These are phyloP conservation scores for Orientallactaga bullata DNA, from an alignment of 2,113 vertebrate genomes.

Conservation along the genomic window DNA sequence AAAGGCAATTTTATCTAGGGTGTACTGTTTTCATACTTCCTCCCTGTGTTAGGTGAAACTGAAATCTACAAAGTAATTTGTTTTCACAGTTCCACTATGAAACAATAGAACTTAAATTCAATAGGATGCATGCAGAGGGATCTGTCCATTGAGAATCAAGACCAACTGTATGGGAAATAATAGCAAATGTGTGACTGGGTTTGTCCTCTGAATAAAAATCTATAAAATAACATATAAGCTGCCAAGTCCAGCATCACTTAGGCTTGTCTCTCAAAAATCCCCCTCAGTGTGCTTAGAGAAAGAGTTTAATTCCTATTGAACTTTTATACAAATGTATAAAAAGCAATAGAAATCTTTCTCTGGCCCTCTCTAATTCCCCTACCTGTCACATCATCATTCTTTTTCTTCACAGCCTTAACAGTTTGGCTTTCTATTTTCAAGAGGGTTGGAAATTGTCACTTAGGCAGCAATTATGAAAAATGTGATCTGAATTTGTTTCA, in stretches of 20 bases:
- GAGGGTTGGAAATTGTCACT: conserved; percentile 37
- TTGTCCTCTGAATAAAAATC: conserved; percentile 80
- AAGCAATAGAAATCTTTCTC: conserved; percentile 60
- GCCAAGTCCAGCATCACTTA: conserved; percentile 73
- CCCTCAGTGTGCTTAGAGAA: conserved; percentile 63
- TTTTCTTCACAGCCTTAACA: background rate
- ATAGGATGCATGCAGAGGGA: conserved; percentile 15
- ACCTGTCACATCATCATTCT: conserved; percentile 46
- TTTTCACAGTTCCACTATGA: background rate
- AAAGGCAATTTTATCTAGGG: background rate
- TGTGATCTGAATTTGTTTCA: conserved; percentile 5
- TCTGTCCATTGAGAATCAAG: conserved; percentile 69
- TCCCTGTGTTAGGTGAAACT: background rate
- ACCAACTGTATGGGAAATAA: conserved; percentile 62
- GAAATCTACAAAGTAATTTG: background rate
- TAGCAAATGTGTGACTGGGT: conserved; percentile 34
- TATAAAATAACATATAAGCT: conserved; percentile 83
- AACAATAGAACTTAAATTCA: conserved; percentile 72
- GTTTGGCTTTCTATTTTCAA: conserved; percentile 46
- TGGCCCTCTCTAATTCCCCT: background rate
- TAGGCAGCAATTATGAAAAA: conserved; percentile 59
- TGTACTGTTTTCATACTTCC: background rate
- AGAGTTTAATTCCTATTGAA: conserved; percentile 81
- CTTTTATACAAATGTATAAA: conserved; percentile 77
- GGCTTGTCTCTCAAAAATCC: conserved; percentile 76